These are phyloP conservation scores for Arion vulgaris DNA, from an alignment of 1,140 invertebrate species.

Conservation along the genomic window DNA sequence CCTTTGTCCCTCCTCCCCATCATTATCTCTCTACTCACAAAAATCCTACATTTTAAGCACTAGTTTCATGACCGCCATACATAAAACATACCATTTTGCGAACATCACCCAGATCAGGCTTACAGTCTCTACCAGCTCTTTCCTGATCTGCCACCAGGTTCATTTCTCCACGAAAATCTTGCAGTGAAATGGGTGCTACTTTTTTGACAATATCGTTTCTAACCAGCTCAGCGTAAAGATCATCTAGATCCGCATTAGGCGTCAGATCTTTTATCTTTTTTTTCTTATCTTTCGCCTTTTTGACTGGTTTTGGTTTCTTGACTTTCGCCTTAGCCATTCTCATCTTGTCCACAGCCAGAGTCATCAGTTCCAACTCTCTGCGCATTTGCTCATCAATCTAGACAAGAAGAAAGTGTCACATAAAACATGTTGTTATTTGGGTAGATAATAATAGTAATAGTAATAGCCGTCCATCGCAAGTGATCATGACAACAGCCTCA, in stretches of 20 bases:
- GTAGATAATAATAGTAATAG: too few relatives aligned
- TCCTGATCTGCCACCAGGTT: background rate
- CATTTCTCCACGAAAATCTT: background rate
- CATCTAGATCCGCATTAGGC: background rate
- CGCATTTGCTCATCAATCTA: conserved; percentile 20
- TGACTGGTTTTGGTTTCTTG: background rate
- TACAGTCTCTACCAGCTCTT: background rate
- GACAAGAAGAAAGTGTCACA: background rate
- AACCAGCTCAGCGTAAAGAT: conserved; percentile 8
- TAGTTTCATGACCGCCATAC: too few relatives aligned
- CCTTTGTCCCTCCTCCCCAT: too few relatives aligned
- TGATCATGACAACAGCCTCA: too few relatives aligned
- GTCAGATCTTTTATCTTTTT: conserved; percentile 1
- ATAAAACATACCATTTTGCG: background rate
- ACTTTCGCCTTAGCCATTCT: background rate
- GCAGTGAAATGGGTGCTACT: background rate
- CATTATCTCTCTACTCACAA: too few relatives aligned
- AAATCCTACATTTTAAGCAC: too few relatives aligned
- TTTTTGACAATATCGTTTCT: background rate
- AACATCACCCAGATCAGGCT: background rate
- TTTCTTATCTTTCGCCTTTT: background rate
- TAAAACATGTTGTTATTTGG: too few relatives aligned
- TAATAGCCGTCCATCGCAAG: too few relatives aligned
- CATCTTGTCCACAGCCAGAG: background rate
- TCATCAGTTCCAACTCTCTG: background rate